These are phyloP conservation scores for Hirundo rustica DNA, from an alignment of 2,797 vertebrate species.

Conservation along the genomic window DNA sequence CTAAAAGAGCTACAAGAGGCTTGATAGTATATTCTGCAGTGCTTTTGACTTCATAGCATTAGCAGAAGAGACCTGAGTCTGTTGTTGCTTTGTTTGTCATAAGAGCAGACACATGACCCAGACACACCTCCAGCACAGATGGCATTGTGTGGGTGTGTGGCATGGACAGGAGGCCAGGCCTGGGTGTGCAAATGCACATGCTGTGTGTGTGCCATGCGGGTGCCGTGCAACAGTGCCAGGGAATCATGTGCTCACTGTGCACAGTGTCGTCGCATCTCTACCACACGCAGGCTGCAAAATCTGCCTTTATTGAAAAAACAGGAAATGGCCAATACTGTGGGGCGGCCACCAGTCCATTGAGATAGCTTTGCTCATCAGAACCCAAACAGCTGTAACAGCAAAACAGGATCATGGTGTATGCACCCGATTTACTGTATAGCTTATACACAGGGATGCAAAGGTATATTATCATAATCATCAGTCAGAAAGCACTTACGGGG, in stretches of 20 bases:
- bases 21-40: not conserved
- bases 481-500: not conserved
- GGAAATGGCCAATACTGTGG: not conserved
- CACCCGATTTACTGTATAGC: not conserved
- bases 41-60: not conserved
- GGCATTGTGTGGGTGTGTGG: rapidly evolving
- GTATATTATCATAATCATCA: not conserved
- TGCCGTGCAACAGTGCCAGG: not conserved
- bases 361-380: not conserved
- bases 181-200: not conserved
- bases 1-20: not conserved
- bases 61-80: not conserved
- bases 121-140: not conserved
- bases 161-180: not conserved
- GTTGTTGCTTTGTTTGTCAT: not conserved
- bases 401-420: not conserved
- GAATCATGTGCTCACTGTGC: not conserved
- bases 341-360: not conserved
- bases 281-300: not conserved
- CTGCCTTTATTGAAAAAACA: not conserved
- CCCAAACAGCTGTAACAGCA: not conserved
- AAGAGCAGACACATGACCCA: not conserved
- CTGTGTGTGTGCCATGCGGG: rapidly evolving
- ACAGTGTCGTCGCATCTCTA: not conserved
- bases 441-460: not conserved